Conservation (phyloP, 2,797 vertebrate genomes). For the Arnoldichthys spilopterus region DNA sequence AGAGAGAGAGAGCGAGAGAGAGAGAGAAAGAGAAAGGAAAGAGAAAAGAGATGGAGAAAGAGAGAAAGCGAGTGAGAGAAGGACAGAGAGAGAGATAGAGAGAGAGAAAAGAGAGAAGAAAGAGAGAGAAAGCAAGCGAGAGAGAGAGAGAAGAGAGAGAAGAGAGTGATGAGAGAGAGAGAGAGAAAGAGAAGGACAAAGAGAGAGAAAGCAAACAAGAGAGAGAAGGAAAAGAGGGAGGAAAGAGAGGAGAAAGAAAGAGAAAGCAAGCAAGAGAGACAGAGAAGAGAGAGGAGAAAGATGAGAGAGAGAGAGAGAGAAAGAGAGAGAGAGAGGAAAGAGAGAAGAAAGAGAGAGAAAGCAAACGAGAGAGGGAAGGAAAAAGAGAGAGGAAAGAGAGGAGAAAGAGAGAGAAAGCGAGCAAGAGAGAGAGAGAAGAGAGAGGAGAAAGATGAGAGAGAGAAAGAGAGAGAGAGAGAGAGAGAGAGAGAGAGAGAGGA, state of each 20-base stretch:
- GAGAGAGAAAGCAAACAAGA: not conserved
- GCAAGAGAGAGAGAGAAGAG: not conserved
- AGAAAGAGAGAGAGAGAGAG: not conserved
- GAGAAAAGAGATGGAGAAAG: not conserved
- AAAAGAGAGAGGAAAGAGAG: not conserved
- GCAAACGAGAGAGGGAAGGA: not conserved
- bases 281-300: not conserved
- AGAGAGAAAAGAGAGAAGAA: too few relatives aligned
- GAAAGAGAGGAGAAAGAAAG: constrained; percentile 31
- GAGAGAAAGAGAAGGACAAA: not conserved
- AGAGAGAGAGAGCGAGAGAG: too few relatives aligned
- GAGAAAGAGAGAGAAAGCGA: not conserved
- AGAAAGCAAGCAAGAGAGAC: not conserved
- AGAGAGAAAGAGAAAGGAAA: not conserved
- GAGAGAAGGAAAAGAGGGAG: not conserved
- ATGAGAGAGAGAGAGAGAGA: not conserved
- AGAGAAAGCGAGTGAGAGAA: too few relatives aligned
- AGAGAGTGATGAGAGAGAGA: too few relatives aligned
- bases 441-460: not conserved
- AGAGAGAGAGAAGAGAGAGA: not conserved
- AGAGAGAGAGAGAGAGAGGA: not conserved
- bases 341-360: not conserved
- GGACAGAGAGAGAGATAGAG: too few relatives aligned
- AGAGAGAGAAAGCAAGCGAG: too few relatives aligned
- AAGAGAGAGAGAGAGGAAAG: too few relatives aligned